Percentiles rank a stretch among this genome's conserved stretches.
phyloP scores from a whole-genome alignment of 1,140 invertebrate genomes.

The Ladona fulva region DNA sequence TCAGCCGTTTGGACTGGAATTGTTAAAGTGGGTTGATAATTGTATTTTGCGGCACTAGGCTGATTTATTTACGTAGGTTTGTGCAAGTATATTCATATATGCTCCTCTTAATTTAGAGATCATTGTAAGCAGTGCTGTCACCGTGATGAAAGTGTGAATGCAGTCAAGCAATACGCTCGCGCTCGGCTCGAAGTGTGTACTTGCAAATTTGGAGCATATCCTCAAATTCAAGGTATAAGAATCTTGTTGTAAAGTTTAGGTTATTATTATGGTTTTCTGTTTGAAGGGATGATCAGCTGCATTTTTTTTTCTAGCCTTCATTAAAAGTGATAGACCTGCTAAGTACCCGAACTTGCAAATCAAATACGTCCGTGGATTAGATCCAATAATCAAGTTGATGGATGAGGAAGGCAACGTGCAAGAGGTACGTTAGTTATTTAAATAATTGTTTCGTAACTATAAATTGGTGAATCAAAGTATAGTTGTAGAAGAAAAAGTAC shows the following conservation, averaged over 20 bases:
- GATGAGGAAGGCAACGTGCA: slow-evolving; percentile 71
- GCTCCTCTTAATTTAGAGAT: slow-evolving; percentile 39
- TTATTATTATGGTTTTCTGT: not conserved
- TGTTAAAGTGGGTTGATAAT: slow-evolving; percentile 42
- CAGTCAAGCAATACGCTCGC: slow-evolving; percentile 66
- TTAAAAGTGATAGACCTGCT: slow-evolving; percentile 74
- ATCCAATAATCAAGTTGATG: slow-evolving; percentile 84
- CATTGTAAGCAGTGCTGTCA: slow-evolving; percentile 67
- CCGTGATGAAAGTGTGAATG: slow-evolving; percentile 48
- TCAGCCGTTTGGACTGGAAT: slow-evolving; percentile 61
- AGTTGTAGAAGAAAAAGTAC: too few species aligned
- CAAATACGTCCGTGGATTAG: slow-evolving; percentile 79
- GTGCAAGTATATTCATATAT: not conserved
- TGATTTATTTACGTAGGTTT: not conserved
- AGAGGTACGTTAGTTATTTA: slow-evolving; percentile 49
- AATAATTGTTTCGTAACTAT: too few species aligned
- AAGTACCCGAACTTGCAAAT: slow-evolving; percentile 85
- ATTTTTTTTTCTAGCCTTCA: slow-evolving; percentile 57
- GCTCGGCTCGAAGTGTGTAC: slow-evolving; percentile 87
- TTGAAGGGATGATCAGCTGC: slow-evolving; percentile 19
- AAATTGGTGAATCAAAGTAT: too few species aligned
- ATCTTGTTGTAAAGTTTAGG: not conserved
- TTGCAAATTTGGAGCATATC: slow-evolving; percentile 91
- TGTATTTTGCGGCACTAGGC: not conserved
- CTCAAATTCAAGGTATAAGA: slow-evolving; percentile 77